Evolutionary conservation across 2,113 vertebrate species (phyloP).

Genomic region (Gnathonemus echidnorhynchus): DNA sequence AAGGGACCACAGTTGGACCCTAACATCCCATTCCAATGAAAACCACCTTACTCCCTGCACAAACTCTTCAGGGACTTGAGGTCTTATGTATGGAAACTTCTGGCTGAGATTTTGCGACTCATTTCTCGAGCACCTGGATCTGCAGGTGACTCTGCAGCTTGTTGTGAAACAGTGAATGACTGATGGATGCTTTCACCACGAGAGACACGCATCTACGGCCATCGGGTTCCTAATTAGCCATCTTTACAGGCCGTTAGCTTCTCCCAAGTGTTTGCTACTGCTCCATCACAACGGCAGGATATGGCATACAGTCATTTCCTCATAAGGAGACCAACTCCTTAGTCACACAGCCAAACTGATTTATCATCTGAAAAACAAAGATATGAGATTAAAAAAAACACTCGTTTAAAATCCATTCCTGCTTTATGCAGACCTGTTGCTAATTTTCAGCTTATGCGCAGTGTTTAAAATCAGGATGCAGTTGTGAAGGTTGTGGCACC

Average conservation of each 20-base stretch:
- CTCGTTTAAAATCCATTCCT: background rate
- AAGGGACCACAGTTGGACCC: background rate
- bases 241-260: background rate
- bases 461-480: background rate
- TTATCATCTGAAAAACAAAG: background rate
- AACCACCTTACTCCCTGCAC: background rate
- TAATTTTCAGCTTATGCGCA: background rate
- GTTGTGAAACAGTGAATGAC: background rate
- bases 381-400: background rate
- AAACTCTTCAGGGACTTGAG: background rate
- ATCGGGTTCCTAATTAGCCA: slow-evolving; percentile 10
- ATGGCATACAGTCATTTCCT: background rate
- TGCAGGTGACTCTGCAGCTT: background rate
- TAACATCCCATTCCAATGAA: background rate
- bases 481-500: background rate
- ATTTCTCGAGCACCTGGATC: background rate
- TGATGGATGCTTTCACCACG: slow-evolving; percentile 7
- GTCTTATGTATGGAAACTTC: background rate
- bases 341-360: background rate
- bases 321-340: background rate
- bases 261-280: background rate
- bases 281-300: background rate
- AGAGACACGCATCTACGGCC: background rate
- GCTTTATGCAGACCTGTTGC: background rate
- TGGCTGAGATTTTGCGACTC: background rate